These are phyloP conservation scores for Augochlora pura DNA, from an alignment of 1,140 invertebrate species.

Conservation along the genomic window DNA sequence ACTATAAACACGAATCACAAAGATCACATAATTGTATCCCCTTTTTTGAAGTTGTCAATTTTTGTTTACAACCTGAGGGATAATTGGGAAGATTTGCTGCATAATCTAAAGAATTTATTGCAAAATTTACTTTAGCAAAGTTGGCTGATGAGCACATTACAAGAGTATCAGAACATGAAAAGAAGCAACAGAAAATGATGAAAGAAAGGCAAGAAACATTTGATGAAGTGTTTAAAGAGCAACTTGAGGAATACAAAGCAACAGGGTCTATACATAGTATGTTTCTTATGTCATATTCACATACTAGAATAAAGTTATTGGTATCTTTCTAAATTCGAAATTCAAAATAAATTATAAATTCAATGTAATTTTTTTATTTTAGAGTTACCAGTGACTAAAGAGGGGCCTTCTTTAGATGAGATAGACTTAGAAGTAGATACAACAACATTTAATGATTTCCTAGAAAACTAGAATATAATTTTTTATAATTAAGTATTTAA, in stretches of 20 bases:
- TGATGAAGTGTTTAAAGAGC: constrained; percentile 85
- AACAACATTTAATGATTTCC: constrained; percentile 81
- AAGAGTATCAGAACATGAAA: constrained; percentile 81
- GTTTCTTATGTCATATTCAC: constrained; percentile 50
- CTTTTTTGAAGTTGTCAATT: too few species aligned
- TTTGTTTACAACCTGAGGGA: too few species aligned
- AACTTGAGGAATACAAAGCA: constrained; percentile 84
- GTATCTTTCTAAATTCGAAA: constrained; percentile 21
- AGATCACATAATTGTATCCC: too few species aligned
- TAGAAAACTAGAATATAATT: constrained; percentile 70
- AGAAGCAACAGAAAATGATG: constrained; percentile 80
- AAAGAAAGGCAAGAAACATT: constrained; percentile 85
- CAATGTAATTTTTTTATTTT: constrained; percentile 48
- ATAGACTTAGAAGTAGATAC: constrained; percentile 81
- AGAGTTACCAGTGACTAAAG: constrained; percentile 67
- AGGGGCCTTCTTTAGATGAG: constrained; percentile 80
- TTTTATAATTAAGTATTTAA: constrained; percentile 3
- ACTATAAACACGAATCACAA: too few species aligned
- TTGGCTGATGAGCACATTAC: constrained; percentile 82
- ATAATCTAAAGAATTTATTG: constrained; percentile 2
- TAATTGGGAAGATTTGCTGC: not conserved
- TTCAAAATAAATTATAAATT: too few species aligned
- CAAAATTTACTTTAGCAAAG: constrained; percentile 77
- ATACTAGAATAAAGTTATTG: constrained; percentile 23
- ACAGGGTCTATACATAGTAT: constrained; percentile 84